Conservation (phyloP, 2,113 vertebrate genomes). For the Xiphorhynchus elegans region DNA sequence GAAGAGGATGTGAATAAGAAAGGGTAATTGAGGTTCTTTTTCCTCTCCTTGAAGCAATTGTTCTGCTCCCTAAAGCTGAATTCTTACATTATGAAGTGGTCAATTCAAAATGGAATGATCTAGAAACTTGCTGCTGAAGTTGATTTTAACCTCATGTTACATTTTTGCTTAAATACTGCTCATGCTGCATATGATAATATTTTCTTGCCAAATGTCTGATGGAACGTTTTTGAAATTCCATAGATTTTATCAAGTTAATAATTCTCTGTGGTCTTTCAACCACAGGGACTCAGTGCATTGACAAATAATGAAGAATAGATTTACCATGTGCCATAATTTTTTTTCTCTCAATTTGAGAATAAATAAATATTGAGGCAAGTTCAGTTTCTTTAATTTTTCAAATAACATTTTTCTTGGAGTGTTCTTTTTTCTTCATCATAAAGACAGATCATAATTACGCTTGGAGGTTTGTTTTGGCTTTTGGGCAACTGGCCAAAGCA, state of each 20-base stretch:
- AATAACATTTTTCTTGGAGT: not conserved
- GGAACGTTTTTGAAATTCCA: not conserved
- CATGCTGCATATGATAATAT: not conserved
- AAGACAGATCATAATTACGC: not conserved
- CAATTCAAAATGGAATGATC: not conserved
- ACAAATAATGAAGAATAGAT: not conserved
- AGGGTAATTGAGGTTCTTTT: not conserved
- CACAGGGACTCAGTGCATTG: not conserved
- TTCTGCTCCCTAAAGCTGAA: not conserved
- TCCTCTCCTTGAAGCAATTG: not conserved
- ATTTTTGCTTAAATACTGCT: not conserved
- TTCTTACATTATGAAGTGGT: not conserved
- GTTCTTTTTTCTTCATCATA: not conserved
- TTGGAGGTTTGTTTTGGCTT: not conserved
- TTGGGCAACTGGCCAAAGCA: not conserved
- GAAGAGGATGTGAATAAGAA: not conserved
- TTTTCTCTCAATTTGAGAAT: not conserved
- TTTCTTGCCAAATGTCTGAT: not conserved
- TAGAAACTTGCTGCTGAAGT: not conserved
- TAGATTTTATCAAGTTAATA: not conserved
- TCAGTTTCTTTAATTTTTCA: not conserved
- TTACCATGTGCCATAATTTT: not conserved
- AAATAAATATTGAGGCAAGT: not conserved
- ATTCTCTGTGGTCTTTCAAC: not conserved
- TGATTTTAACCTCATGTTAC: not conserved